phyloP scores from a whole-genome alignment of 1,140 invertebrate genomes.

The Zaprionus capensis region DNA sequence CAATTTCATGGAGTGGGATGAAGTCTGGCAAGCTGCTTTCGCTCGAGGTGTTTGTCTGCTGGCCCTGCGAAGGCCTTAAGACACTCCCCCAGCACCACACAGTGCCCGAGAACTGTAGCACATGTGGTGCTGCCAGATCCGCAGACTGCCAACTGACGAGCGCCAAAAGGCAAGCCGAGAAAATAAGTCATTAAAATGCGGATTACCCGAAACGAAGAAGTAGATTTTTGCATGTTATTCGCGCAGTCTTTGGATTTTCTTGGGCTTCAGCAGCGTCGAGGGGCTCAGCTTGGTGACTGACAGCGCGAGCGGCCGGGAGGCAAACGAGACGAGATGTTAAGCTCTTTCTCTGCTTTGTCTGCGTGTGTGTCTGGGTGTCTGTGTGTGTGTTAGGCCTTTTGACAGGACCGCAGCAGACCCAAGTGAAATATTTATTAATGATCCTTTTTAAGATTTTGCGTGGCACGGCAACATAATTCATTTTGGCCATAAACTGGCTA shows the following conservation, averaged over 20 bases:
- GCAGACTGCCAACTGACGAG: slow-evolving; percentile 28
- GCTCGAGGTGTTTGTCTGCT: slow-evolving; percentile 62
- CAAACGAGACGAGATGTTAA: slow-evolving; percentile 28
- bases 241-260: slow-evolving; percentile 55
- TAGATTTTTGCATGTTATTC: slow-evolving; percentile 78
- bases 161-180: slow-evolving; percentile 74
- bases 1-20: slow-evolving; percentile 66
- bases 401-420: slow-evolving; percentile 30
- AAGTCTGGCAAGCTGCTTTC: slow-evolving; percentile 20
- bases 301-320: slow-evolving; percentile 46
- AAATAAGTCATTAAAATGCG: slow-evolving; percentile 82
- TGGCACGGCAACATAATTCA: slow-evolving; percentile 65
- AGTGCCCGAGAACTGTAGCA: slow-evolving; percentile 28
- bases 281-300: slow-evolving; percentile 60
- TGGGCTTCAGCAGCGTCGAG: slow-evolving; percentile 17
- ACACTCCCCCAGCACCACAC: slow-evolving; percentile 25
- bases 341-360: slow-evolving; percentile 33
- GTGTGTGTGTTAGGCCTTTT: slow-evolving; percentile 34
- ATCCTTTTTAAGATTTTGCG: slow-evolving; percentile 69
- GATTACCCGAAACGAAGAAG: slow-evolving; percentile 79
- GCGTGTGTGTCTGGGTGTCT: slow-evolving; percentile 1
- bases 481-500: slow-evolving; percentile 48
- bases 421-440: slow-evolving; percentile 76
- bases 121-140: slow-evolving; percentile 48
- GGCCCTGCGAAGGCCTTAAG: slow-evolving; percentile 19